A percentile compares a stretch with the other conserved stretches of the same genome.
These are phyloP conservation scores for Anas flavirostris DNA, from an alignment of 2,797 vertebrate genomes.

Conservation along the genomic window DNA sequence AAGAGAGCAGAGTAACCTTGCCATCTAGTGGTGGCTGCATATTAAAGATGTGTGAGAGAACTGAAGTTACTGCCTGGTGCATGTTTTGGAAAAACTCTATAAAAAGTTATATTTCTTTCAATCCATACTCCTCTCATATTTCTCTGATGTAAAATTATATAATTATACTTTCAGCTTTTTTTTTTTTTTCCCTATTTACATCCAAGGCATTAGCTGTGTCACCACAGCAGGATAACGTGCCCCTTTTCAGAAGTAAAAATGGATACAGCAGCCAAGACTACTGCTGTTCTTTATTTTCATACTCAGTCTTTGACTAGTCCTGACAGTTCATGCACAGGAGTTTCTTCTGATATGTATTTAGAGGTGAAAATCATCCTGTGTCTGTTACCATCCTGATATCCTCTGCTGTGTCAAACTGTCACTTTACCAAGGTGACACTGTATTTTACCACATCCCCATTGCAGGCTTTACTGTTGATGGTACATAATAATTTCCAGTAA, in stretches of 20 bases:
- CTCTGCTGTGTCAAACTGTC: not conserved
- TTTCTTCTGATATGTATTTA: not conserved
- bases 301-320: not conserved
- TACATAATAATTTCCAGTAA: not conserved
- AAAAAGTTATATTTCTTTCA: not conserved
- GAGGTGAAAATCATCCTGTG: not conserved
- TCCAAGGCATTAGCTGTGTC: fast-evolving
- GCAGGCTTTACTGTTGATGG: not conserved
- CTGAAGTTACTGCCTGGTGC: not conserved
- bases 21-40: constrained; percentile 76
- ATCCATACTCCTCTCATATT: not conserved
- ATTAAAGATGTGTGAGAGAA: not conserved
- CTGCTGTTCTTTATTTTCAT: not conserved
- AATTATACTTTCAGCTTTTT: not conserved
- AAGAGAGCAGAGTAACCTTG: constrained; percentile 68
- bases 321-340: not conserved
- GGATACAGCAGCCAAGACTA: not conserved
- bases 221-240: not conserved
- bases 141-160: not conserved
- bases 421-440: not conserved
- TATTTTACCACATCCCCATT: not conserved
- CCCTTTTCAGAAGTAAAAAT: not conserved
- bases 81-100: not conserved
- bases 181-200: not conserved
- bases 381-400: not conserved